Base-by-base conservation (phyloP, 35 echinoderm and acorn worm genomes). In the Patiria miniata region DNA sequence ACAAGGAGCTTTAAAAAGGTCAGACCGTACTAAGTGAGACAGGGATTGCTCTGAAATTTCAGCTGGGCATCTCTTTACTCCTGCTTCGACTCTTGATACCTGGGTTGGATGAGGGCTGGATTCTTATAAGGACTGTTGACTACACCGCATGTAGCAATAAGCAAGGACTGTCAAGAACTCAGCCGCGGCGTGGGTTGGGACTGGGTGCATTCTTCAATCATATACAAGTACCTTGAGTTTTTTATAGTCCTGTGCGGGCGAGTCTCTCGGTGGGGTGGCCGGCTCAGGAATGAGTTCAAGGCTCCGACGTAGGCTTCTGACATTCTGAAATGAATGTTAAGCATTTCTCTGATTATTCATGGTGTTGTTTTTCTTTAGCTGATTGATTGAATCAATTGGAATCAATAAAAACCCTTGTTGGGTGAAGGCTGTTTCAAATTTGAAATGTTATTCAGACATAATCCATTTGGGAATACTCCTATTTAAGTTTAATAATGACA, bases 1-100 rank as follows among this genome's bases (percentile, higher is more conserved):
- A n/a, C n/a, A n/a, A 73, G 65, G 34, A 23, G 21, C 29, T 73
- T 73, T 36, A 34, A 9, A 73, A 34, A 73, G 65, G 34, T 73
- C 65, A 73, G 29, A 73, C 29, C 14, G 65, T 73, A 10, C 21
- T 73, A 32, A 14, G 26, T 30, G 65, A 15, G 65, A 73, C 65
- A 28, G 34, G 19, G 19, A 73, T 73, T 34, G 34, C 23, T 73
- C 65, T 73, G 65, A 73, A 73, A 73, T 73, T 73, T 73, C 65
- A 73, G 65, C 65, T 73, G 21, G 26, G 65, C 65, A 0, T 73
- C 34, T 22, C 29, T 12, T 47, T 12, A 47, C 42, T 47, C 42
- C 42, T 47, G 42, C 42, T 12, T 47, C 42, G 42, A 47, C 42
- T 47, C 42, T 47, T 47, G 42, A 47, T 47, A 47, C 42, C 12